Evolutionary conservation across 2,113 vertebrate species (phyloP), one percentile per base, ranked within the genome.

Genomic region (Marmota flaviventris): DNA sequence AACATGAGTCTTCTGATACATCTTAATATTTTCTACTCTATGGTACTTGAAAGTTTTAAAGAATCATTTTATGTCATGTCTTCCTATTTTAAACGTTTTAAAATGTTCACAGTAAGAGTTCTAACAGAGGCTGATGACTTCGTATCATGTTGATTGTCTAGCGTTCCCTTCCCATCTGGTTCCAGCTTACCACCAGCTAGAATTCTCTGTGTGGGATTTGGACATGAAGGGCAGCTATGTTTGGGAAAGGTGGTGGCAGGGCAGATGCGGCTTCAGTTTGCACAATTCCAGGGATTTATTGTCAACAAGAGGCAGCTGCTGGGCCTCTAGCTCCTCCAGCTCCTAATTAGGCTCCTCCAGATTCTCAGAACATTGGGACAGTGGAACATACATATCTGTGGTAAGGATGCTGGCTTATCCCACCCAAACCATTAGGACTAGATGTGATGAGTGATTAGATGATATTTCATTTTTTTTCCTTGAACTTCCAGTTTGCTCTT

Each of bases 51-150:
- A 83, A 84, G 65, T 81, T 93, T 67, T 87, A 70, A 42, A 7
- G 48, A 93, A 63, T 79, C 25, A 85, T 32, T 93, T 89, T 73
- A 70, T 86, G 97, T 96, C n/a, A 51, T 67, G 48, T 18, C 34
- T 85, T 45, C 25, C 3, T 34, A 34, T 22, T 94, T 96, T 67
- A 79, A 72, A 84, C 61, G 81, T 67, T 27, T 86, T 94, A 65
- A 61, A 79, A 53, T 61, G 87, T 53, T 76, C 56, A 89, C 0
- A 61, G 61, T 85, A 58, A 82, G 67, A 86, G 4, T 90, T 58
- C 34, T 92, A 73, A 90, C 34, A 39, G 39, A 53, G 76, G 70
- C 2, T 39, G 56, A 86, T 92, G 61, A 37, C 12, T 89, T 93
- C 94, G 24, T 39, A 73, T 16, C 10, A 27, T 83, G 61, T 67